Evolutionary conservation across 2,113 vertebrate species (phyloP).

Genomic region (Hemiscyllium ocellatum): DNA sequence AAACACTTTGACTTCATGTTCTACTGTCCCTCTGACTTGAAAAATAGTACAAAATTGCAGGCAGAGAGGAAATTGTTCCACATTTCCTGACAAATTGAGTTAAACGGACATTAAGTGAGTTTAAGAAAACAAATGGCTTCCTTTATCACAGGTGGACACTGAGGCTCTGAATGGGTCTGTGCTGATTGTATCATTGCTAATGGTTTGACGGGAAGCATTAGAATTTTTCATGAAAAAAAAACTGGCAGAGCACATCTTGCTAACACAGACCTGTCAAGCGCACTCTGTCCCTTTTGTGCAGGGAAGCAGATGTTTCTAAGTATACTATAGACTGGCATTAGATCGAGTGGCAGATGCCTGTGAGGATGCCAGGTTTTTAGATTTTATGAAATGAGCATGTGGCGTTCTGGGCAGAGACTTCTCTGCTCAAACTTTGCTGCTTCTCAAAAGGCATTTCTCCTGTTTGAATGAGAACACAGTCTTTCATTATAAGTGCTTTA

Average conservation of each 20-base stretch:
- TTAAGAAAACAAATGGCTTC: slow-evolving; percentile 99
- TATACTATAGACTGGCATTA: slow-evolving; percentile 91
- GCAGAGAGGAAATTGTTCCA: slow-evolving; percentile 97
- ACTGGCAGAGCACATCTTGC: slow-evolving; percentile 77
- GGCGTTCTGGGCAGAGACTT: slow-evolving; percentile 53
- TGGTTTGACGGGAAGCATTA: slow-evolving; percentile 99
- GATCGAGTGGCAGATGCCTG: slow-evolving; percentile 94
- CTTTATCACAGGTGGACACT: slow-evolving; percentile 99
- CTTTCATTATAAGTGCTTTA: neutral
- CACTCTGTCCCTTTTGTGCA: slow-evolving; percentile 74
- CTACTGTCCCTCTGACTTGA: slow-evolving; percentile 74
- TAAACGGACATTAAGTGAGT: slow-evolving; percentile 99
- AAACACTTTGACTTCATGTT: slow-evolving; percentile 66
- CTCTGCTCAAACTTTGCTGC: slow-evolving; percentile 36
- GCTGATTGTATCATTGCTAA: slow-evolving; percentile 97
- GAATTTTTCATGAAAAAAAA: slow-evolving; percentile 92
- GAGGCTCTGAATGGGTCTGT: slow-evolving; percentile 93
- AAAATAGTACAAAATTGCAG: slow-evolving; percentile 93
- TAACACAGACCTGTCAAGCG: slow-evolving; percentile 90
- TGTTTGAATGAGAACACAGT: neutral
- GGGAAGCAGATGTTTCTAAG: slow-evolving; percentile 98
- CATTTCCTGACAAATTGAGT: slow-evolving; percentile 99
- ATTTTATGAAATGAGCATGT: slow-evolving; percentile 85
- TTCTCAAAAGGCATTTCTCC: slow-evolving; percentile 22
- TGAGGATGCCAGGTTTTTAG: slow-evolving; percentile 90